phyloP scores from a whole-genome alignment of 2,888 invertebrate genomes.

The Tipula unca region DNA sequence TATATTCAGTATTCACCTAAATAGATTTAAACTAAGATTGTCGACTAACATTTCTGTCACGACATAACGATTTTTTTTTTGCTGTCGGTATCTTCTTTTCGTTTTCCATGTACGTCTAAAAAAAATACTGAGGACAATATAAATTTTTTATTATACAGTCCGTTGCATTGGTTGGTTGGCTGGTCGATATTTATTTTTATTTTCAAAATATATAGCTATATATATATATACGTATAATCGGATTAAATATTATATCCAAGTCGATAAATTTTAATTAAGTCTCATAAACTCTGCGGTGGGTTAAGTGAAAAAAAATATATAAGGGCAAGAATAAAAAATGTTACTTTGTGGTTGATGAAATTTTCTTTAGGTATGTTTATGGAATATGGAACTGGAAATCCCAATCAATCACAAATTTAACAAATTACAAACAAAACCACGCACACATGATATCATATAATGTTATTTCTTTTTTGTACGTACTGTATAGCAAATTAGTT shows the following conservation, averaged over 20 bases:
- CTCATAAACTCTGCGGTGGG: not conserved
- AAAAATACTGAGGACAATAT: not conserved
- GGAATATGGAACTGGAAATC: too few species aligned
- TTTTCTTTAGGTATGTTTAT: not conserved
- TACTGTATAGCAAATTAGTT: not conserved
- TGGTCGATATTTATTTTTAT: not conserved
- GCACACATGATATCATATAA: not conserved
- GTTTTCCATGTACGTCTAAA: too few species aligned
- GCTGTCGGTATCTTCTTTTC: not conserved
- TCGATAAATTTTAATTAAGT: not conserved
- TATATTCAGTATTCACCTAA: not conserved
- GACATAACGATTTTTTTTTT: not conserved
- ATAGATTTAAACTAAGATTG: not conserved
- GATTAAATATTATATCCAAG: not conserved
- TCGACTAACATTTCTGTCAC: not conserved
- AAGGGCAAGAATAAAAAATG: not conserved
- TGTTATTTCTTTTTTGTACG: not conserved
- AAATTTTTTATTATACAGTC: not conserved
- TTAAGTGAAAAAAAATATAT: not conserved
- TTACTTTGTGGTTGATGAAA: not conserved
- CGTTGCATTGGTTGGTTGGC: not conserved
- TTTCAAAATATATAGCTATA: too few species aligned
- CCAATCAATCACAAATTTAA: too few species aligned
- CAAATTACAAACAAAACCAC: not conserved
- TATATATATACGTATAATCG: not conserved